phyloP scores from a whole-genome alignment of 2,113 vertebrate genomes.

The Grammomys surdaster region DNA sequence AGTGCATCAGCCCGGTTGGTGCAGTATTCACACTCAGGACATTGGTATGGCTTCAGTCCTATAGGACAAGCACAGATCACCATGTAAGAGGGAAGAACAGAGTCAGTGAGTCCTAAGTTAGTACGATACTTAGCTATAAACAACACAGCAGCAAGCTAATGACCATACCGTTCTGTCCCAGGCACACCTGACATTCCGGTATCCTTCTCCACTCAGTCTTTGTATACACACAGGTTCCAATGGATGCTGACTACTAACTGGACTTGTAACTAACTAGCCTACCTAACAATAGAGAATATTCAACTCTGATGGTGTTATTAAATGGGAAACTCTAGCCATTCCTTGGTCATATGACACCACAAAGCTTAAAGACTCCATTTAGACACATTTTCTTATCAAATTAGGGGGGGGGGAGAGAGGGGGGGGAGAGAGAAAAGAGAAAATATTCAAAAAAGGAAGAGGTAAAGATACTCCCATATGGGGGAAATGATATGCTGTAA shows the following conservation, averaged over 20 bases:
- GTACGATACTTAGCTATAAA: background rate
- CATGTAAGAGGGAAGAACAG: background rate
- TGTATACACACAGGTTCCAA: background rate
- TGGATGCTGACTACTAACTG: background rate
- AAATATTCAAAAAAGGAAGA: background rate
- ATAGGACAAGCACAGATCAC: constrained; percentile 20
- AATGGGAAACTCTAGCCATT: background rate
- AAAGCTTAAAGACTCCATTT: constrained; percentile 28
- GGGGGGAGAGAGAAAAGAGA: constrained; percentile 16
- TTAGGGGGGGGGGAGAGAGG: background rate
- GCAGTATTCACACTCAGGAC: constrained; percentile 94
- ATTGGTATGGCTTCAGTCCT: constrained; percentile 95
- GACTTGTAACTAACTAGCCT: background rate
- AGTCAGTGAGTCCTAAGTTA: background rate
- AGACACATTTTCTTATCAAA: constrained; percentile 45
- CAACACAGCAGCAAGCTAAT: constrained; percentile 33
- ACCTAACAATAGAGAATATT: background rate
- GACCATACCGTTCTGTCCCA: background rate
- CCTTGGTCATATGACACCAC: background rate
- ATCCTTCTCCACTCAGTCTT: background rate
- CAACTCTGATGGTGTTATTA: background rate
- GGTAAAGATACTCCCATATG: background rate
- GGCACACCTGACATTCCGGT: background rate
- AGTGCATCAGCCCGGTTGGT: constrained; percentile 96
- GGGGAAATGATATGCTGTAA: background rate